Evolutionary conservation across 1,140 invertebrate species (phyloP), one percentile per base, ranked within the genome.

Genomic region (Drosophila leontia): DNA sequence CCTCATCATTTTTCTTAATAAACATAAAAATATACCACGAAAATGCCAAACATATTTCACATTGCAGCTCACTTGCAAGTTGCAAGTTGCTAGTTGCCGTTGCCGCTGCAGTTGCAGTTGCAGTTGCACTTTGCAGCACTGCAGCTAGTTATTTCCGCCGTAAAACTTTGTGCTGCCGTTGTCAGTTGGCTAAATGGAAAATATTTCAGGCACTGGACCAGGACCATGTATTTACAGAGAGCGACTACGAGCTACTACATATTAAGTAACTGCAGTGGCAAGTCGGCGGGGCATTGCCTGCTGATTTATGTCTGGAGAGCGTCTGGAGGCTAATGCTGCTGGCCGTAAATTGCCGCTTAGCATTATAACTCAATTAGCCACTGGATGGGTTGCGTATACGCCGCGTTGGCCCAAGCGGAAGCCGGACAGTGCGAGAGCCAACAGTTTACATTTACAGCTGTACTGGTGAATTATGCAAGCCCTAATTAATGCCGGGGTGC

Each of bases 311-410:
- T 58, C 55, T 60, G 70, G 37, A 17, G 37, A 72, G n/a, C 15
- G 67, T 42, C 44, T 58, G 44, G 12, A 37, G 8, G 65, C 53
- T 72, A 59, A 41, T 71, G 51, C 57, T n/a, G 32, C 50, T 70
- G n/a, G 45, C 79, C 75, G 82, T 87, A 86, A 86, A 87, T 80
- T 65, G 71, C 63, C 64, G 80, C 68, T 88, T 87, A 75, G 72
- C 68, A 83, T 88, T 83, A 83, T 88, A 83, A 88, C 76, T 80
- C 80, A 87, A 87, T 87, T 87, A 88, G 80, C 59, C 41, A 19
- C 64, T 32, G 61, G 55, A 61, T 29, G 60, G 56, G 39, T 63
- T 81, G 72, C 59, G 78, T 78, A 85, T 85, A 78, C 82, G 82
- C 62, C 50, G 48, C 23, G 48, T 70, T 71, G 48, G 19, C 29